Conservation (phyloP, 1,140 invertebrate genomes). For the Pogonomyrmex barbatus region DNA sequence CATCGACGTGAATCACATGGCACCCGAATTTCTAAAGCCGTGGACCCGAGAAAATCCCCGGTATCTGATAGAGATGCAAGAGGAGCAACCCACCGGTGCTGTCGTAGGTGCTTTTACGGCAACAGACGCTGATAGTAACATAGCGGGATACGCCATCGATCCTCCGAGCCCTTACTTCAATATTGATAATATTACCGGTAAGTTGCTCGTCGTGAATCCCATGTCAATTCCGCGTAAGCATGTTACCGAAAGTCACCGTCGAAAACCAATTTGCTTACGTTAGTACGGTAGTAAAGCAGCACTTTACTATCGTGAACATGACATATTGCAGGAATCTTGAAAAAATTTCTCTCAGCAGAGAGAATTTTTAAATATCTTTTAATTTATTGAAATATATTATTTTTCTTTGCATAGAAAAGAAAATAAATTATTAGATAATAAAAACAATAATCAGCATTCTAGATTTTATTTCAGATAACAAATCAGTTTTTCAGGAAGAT, state of each 20-base stretch:
- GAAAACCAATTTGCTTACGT: constrained; percentile 44
- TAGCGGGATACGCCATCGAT: constrained; percentile 91
- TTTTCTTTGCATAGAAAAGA: background rate
- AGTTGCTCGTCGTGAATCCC: constrained; percentile 41
- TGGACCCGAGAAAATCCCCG: constrained; percentile 91
- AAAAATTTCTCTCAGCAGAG: background rate
- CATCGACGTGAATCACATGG: constrained; percentile 91
- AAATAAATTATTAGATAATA: background rate
- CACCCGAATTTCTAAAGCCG: constrained; percentile 89
- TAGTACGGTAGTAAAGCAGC: background rate
- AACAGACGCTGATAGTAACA: constrained; percentile 93
- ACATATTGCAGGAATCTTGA: background rate
- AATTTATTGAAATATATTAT: background rate
- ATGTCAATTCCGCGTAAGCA: constrained; percentile 34
- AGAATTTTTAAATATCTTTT: constrained; percentile 3
- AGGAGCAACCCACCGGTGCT: constrained; percentile 94
- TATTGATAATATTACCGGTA: constrained; percentile 91
- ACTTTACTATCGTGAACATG: constrained; percentile 1
- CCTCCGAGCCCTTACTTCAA: constrained; percentile 91
- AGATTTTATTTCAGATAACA: background rate
- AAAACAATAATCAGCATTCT: background rate
- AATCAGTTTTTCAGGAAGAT: background rate
- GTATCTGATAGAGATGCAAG: constrained; percentile 90
- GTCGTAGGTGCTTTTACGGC: constrained; percentile 93
- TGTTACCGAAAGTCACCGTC: constrained; percentile 12